Conservation (phyloP, 2,888 invertebrate species). For the Tetragonula carbonaria region DNA sequence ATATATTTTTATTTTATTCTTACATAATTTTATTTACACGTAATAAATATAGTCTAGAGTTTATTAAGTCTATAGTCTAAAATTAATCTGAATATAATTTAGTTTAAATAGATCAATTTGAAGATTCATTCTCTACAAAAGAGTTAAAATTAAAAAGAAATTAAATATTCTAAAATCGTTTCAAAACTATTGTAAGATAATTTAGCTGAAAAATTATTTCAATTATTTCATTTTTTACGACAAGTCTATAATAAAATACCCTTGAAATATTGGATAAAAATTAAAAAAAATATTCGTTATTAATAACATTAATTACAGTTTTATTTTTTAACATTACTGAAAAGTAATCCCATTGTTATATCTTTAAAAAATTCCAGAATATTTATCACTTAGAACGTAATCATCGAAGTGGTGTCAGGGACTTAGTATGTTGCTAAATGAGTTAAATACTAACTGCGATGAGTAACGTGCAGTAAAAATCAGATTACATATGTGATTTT, state of each 20-base stretch:
- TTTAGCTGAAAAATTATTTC: not conserved
- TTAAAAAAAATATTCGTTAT: not conserved
- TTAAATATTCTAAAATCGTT: not conserved
- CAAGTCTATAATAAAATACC: not conserved
- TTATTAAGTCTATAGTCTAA: too few relatives aligned
- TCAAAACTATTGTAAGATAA: not conserved
- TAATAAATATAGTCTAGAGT: not conserved
- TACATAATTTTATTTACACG: not conserved
- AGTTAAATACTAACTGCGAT: conserved; percentile 60
- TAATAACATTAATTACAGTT: not conserved
- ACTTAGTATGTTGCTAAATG: conserved; percentile 69
- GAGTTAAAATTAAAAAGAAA: not conserved
- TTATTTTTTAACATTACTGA: not conserved
- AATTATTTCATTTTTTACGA: not conserved
- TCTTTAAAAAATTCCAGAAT: not conserved
- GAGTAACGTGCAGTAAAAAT: conserved; percentile 20
- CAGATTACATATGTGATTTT: not conserved
- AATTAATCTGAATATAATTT: too few relatives aligned
- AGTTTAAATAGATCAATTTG: not conserved
- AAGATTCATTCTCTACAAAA: not conserved
- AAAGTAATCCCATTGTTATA: not conserved
- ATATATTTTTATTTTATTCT: not conserved
- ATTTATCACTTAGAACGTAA: conserved; percentile 38
- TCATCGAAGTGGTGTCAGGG: conserved; percentile 71
- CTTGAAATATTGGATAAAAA: not conserved